Percentiles rank a stretch among this genome's conserved stretches.
phyloP scores from a whole-genome alignment of 2,113 vertebrate species.

The Platichthys stellatus region DNA sequence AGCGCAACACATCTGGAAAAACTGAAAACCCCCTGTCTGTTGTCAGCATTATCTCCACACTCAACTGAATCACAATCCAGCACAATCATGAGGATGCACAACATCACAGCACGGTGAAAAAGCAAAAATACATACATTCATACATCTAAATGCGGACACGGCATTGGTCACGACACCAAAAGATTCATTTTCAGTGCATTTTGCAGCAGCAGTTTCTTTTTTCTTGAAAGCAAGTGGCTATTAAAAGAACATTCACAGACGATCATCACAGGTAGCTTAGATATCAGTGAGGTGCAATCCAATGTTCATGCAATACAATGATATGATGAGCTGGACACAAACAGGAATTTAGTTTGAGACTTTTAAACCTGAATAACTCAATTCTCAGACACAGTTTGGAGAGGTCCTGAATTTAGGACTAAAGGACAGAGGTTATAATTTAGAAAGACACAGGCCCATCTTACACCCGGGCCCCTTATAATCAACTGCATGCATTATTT shows the following conservation, averaged over 20 bases:
- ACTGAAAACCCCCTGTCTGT: not conserved
- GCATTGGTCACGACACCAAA: constrained; percentile 14
- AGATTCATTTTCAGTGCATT: constrained; percentile 42
- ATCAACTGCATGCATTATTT: no score
- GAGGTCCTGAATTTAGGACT: no score
- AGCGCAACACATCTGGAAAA: not conserved
- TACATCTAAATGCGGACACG: constrained; percentile 33
- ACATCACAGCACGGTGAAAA: constrained; percentile 30
- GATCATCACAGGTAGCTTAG: constrained; percentile 32
- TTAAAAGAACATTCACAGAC: constrained; percentile 39
- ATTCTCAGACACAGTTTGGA: no score
- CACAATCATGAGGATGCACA: constrained; percentile 8
- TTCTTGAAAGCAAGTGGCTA: constrained; percentile 10
- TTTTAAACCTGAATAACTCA: not conserved
- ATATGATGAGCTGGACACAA: not conserved
- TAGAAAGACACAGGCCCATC: no score
- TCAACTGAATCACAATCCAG: not conserved
- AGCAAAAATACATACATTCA: constrained; percentile 30
- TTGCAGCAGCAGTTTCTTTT: constrained; percentile 47
- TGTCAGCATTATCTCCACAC: not conserved
- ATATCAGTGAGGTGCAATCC: constrained; percentile 31
- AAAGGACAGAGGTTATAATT: no score
- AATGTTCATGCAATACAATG: constrained; percentile 17
- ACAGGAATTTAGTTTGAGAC: not conserved
- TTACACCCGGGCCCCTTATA: no score